phyloP scores from a whole-genome alignment of 2,888 invertebrate genomes.

The Phyllotreta striolata region DNA sequence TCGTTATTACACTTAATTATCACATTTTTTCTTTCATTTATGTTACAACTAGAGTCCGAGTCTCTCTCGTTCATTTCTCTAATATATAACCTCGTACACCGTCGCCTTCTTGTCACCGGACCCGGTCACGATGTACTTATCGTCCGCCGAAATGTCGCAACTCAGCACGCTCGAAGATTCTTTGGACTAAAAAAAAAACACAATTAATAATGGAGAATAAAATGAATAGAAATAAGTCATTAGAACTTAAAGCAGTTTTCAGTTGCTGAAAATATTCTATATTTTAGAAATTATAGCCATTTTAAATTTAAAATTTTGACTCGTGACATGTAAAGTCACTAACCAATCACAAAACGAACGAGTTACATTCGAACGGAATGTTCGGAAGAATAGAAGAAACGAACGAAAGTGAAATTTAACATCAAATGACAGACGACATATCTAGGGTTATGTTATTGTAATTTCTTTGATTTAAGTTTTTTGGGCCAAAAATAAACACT shows the following conservation, averaged over 20 bases:
- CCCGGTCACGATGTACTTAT: constrained; percentile 97
- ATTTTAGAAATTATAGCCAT: too few relatives aligned
- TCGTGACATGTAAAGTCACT: too few relatives aligned
- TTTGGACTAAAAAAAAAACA: constrained; percentile 75
- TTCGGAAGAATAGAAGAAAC: too few relatives aligned
- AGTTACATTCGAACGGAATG: too few relatives aligned
- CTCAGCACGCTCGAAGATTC: constrained; percentile 97
- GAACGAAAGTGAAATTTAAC: too few relatives aligned
- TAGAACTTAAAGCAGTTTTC: background rate
- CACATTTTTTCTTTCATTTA: constrained; percentile 50
- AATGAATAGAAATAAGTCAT: background rate
- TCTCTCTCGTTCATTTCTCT: constrained; percentile 48
- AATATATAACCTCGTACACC: constrained; percentile 95
- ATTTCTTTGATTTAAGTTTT: too few relatives aligned
- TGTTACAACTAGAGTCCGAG: constrained; percentile 45
- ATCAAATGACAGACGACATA: too few relatives aligned
- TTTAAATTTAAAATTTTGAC: too few relatives aligned
- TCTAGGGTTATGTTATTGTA: too few relatives aligned
- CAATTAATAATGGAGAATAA: constrained; percentile 17
- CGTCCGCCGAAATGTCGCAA: constrained; percentile 97
- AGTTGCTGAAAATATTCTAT: too few relatives aligned
- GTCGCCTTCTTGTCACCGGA: constrained; percentile 98
- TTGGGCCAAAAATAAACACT: too few relatives aligned
- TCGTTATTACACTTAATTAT: constrained; percentile 56
- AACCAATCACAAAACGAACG: too few relatives aligned